Percentiles rank a stretch among this genome's conserved stretches.
Evolutionary conservation across 2,113 vertebrate species (phyloP).

Genomic region (Ceyx margarethae): DNA sequence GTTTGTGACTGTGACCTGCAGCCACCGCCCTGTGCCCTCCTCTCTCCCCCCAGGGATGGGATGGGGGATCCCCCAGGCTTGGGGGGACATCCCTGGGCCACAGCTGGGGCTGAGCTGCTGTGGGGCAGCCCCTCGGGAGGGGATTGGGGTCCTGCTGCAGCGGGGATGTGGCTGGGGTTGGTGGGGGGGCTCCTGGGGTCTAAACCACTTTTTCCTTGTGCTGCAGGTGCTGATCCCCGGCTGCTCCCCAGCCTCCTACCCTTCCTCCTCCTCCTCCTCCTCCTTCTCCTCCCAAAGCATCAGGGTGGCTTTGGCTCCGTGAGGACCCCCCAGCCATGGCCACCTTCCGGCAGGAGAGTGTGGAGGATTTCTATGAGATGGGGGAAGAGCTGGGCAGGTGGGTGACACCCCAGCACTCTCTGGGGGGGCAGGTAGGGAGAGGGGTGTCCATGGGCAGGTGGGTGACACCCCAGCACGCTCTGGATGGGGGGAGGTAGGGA

Average conservation of each 20-base stretch:
- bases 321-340: conserved; percentile 56
- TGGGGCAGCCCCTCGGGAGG: rapidly evolving
- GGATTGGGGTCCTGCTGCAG: too few species aligned
- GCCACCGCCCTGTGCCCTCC: neutral
- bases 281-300: neutral
- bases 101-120: neutral
- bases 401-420: rapidly evolving
- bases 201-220: neutral
- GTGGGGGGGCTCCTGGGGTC: rapidly evolving
- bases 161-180: rapidly evolving
- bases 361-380: conserved; percentile 83
- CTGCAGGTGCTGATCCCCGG: neutral
- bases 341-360: conserved; percentile 79
- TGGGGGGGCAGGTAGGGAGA: neutral
- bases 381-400: conserved; percentile 82
- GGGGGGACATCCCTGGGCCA: rapidly evolving
- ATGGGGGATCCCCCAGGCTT: neutral
- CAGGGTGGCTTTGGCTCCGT: rapidly evolving
- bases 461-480: rapidly evolving
- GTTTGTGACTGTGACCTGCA: neutral
- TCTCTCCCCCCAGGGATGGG: rapidly evolving
- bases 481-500: neutral
- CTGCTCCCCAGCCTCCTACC: neutral
- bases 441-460: conserved; percentile 70
- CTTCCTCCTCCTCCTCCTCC: neutral